Conservation (phyloP, 2,797 vertebrate genomes). For the Loriculus beryllinus region DNA sequence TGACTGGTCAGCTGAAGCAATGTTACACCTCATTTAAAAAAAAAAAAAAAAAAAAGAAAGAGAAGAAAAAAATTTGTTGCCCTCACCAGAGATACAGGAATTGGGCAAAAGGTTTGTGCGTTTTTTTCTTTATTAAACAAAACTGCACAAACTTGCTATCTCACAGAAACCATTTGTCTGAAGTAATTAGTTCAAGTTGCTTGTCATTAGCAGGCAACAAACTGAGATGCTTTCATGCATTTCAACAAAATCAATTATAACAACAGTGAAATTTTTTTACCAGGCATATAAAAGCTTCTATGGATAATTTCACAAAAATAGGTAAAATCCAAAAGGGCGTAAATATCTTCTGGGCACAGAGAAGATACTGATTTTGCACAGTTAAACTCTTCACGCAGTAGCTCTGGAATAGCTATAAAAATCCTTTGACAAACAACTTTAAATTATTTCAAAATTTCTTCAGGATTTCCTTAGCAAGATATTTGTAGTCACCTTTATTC, state of each 20-base stretch:
- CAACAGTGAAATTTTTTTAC: not conserved
- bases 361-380: not conserved
- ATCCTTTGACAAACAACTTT: not conserved
- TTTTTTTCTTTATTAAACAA: not conserved
- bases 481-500: not conserved
- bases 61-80: not conserved
- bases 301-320: not conserved
- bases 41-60: accelerated
- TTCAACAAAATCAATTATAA: not conserved
- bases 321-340: not conserved
- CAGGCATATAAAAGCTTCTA: not conserved
- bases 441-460: not conserved
- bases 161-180: not conserved
- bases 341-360: not conserved
- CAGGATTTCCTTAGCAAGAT: not conserved
- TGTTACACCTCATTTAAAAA: not conserved
- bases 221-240: not conserved
- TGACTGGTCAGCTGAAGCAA: not conserved
- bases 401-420: not conserved
- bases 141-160: not conserved
- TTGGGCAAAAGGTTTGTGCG: not conserved
- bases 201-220: not conserved
- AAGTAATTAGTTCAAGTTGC: not conserved
- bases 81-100: not conserved
- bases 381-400: not conserved